Base-by-base conservation (phyloP, 2,113 vertebrate species). In the Syngnathus typhle region DNA sequence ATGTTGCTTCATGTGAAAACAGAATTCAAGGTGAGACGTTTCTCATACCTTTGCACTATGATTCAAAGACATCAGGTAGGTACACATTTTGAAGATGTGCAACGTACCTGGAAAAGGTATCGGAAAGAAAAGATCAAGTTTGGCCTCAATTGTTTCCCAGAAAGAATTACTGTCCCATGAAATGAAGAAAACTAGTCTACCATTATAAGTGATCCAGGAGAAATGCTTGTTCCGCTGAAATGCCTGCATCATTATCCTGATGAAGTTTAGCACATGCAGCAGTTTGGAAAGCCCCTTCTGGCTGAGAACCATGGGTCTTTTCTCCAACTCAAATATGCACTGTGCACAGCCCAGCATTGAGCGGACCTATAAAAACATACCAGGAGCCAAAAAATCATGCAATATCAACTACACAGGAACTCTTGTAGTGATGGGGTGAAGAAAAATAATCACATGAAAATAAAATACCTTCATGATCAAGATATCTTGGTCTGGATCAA, bases 41-140 rank as follows among this genome's bases (percentile, higher is more conserved):
- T 32, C 27, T 32, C 55, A 18, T 93, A 99, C 97, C 96, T 98
- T 90, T 72, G 92, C 85, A 83, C 94, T 92, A 11, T 85, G 90
- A 41, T 92, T 91, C 75, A 87, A 72, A 37, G 82, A 81, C 95
- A 99, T 98, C 87, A 99, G 79, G 86, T 92, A 94, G 70, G 93
- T 92, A 85, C 94, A 95, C 84, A 99, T 93, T 61, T 86, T 94
- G 61, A 98, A 99, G 72, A 96, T 95, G 70, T 90, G 85, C 82
- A 94, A 73, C 46, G 94, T 94, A 77, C 94, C 97, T 99, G 70
- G 32, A 87, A 68, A 61, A 21, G 9, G 52, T 63, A 69, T 68
- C 36, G 62, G 11, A 68, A 55, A 60, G 54, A 62, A 62, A 49
- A 51, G 6, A 65, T 21, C 67, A n/a, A 1, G n/a, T 43, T 43